Percentiles rank a stretch among this genome's conserved stretches.
phyloP scores from a whole-genome alignment of 2,113 vertebrate species.

The Shinisaurus crocodilurus region DNA sequence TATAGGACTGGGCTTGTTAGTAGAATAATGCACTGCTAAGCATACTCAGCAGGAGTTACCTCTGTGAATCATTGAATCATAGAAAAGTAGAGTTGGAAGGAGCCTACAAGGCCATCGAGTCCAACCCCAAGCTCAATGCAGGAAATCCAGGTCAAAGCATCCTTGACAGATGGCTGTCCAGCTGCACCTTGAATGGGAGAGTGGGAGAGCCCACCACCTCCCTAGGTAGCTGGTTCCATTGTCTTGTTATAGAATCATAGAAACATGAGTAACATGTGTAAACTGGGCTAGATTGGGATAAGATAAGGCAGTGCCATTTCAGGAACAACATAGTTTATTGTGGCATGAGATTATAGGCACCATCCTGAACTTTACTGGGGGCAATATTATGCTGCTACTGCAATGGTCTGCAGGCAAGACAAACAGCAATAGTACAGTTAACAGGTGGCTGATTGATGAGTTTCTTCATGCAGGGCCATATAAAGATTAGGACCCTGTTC shows the following conservation, averaged over 20 bases:
- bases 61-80: no score
- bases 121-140: no score
- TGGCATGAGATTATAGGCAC: not conserved
- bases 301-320: not conserved
- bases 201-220: no score
- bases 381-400: not conserved
- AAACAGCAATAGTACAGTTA: not conserved
- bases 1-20: not conserved
- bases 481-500: not conserved
- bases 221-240: no score
- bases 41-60: not conserved
- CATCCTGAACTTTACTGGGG: not conserved
- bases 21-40: not conserved
- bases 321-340: not conserved
- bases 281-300: not conserved
- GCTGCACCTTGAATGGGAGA: no score
- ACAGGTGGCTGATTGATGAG: not conserved
- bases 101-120: no score
- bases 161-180: no score
- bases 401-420: not conserved
- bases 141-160: no score
- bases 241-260: no score
- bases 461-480: not conserved
- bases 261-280: not conserved
- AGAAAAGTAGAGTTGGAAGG: no score